phyloP scores from a whole-genome alignment of 35 echinoderm and acorn worm genomes.

The Acanthaster planci region DNA sequence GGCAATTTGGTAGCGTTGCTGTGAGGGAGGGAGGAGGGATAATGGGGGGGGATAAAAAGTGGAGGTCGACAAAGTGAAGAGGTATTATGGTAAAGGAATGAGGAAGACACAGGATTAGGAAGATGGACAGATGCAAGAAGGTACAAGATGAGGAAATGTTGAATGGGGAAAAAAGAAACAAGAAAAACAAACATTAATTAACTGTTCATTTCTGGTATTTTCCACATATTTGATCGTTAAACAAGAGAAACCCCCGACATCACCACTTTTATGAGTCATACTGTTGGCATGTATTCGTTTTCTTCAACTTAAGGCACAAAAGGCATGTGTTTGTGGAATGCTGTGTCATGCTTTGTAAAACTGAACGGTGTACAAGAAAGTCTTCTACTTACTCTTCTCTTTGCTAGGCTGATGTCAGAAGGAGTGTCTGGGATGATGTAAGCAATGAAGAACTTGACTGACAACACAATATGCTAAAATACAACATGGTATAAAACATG shows the following conservation, averaged over 20 bases:
- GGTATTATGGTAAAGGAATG: too few species aligned
- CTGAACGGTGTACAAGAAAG: too few species aligned
- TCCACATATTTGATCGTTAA: too few species aligned
- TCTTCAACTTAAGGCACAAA: too few species aligned
- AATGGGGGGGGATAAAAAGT: neutral
- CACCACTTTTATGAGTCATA: too few species aligned
- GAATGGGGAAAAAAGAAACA: neutral
- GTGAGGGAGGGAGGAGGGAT: neutral
- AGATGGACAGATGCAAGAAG: neutral
- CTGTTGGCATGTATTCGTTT: too few species aligned
- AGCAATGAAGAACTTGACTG: conserved; percentile 86
- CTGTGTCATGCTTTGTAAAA: too few species aligned
- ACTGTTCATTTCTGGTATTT: neutral
- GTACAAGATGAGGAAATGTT: neutral
- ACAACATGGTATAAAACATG: neutral
- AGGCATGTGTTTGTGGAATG: too few species aligned
- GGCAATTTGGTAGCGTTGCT: conserved; percentile 76
- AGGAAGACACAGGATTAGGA: too few species aligned
- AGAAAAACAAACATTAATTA: neutral
- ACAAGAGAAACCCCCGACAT: too few species aligned
- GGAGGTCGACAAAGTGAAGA: neutral
- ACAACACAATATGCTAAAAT: conserved; percentile 92
- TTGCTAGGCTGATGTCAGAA: conserved; percentile 73
- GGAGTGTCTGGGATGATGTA: conserved; percentile 94
- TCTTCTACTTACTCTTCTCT: conserved; percentile 95